Evolutionary conservation across 2,797 vertebrate species (phyloP), one percentile per base, ranked within the genome.

Genomic region (Saxicola maurus): DNA sequence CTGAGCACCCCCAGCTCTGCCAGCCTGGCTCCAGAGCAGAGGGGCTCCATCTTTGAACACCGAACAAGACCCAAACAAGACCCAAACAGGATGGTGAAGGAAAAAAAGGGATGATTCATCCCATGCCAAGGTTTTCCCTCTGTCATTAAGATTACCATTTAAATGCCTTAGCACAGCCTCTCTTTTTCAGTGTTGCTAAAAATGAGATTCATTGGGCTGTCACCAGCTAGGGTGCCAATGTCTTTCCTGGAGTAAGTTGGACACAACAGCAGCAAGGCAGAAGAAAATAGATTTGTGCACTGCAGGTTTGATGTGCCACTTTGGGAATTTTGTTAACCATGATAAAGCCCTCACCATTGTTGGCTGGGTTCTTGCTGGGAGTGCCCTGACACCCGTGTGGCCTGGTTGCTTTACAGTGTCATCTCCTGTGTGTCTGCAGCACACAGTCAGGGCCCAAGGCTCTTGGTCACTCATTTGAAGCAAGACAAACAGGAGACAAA

Each of bases 1-100:
- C 0, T 4, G 51, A 45, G 0, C 15, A 37, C 0, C 31, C 45
- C 7, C 83, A 65, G 59, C 31, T 72, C 0, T 46, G 11, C 53
- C 71, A 75, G 61, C 8, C 43, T 51, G 64, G 18, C 37, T 66
- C 3, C 40, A 73, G 59, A 52, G 75, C 33, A 53, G 7, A 19
- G 33, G 18, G 17, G 6, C 25, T 80, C 21, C 40, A 8, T 53
- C 62, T 49, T 53, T 30, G 4, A 1, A 4, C 35, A n/a, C 3
- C 30, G 4, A 38, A 52, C 55, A 17, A n/a, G n/a, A n/a, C 49
- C 25, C 25, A 21, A 49, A 46, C 1, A 33, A 33, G 33, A 33
- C 33, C 8, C 33, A 4, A 43, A 24, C 3, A 33, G 43, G 28
- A 12, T 2, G 3, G 11, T 30, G 49, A 66, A 77, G 25, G 24